Evolutionary conservation across 2,888 invertebrate species (phyloP).

Genomic region (Acleris emargana): DNA sequence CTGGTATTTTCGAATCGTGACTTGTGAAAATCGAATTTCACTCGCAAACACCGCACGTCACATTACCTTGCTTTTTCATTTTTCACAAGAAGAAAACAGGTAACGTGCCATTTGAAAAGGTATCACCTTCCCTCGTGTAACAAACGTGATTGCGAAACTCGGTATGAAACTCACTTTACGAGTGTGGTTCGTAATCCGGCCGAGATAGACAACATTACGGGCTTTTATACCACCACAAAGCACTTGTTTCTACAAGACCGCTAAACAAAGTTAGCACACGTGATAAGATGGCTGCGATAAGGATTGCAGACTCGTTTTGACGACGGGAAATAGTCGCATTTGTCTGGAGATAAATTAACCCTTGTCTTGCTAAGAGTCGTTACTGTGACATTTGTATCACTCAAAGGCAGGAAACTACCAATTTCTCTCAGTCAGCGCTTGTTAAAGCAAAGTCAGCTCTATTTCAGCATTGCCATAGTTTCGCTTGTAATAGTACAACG

Average conservation of each 20-base stretch:
- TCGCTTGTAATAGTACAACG: slow-evolving; percentile 16
- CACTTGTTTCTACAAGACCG: slow-evolving; percentile 28
- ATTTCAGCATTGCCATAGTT: slow-evolving; percentile 40
- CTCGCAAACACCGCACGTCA: slow-evolving; percentile 5
- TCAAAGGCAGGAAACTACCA: slow-evolving; percentile 70
- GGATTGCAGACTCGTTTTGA: slow-evolving; percentile 33
- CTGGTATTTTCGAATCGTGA: slow-evolving; percentile 21
- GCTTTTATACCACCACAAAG: slow-evolving; percentile 29
- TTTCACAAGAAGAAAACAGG: slow-evolving; percentile 5
- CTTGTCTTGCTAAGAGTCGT: slow-evolving; percentile 62
- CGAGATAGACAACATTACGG: slow-evolving; percentile 39
- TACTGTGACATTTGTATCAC: slow-evolving; percentile 67
- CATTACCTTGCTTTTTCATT: slow-evolving; percentile 5
- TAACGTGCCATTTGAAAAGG: slow-evolving; percentile 11
- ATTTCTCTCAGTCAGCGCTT: slow-evolving; percentile 66
- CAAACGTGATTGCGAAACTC: slow-evolving; percentile 6
- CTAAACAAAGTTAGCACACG: slow-evolving; percentile 31
- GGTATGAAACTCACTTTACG: slow-evolving; percentile 23
- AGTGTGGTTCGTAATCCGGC: slow-evolving; percentile 31
- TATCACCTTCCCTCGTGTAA: slow-evolving; percentile 12
- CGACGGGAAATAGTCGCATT: slow-evolving; percentile 46
- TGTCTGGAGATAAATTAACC: slow-evolving; percentile 67
- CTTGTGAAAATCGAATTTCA: slow-evolving; percentile 13
- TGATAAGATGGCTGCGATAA: slow-evolving; percentile 31
- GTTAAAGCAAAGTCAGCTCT: slow-evolving; percentile 60